A percentile compares a stretch with the other conserved stretches of the same genome.
Conservation (phyloP, 1,140 invertebrate species). For the Pseudomyrmex concolor region DNA sequence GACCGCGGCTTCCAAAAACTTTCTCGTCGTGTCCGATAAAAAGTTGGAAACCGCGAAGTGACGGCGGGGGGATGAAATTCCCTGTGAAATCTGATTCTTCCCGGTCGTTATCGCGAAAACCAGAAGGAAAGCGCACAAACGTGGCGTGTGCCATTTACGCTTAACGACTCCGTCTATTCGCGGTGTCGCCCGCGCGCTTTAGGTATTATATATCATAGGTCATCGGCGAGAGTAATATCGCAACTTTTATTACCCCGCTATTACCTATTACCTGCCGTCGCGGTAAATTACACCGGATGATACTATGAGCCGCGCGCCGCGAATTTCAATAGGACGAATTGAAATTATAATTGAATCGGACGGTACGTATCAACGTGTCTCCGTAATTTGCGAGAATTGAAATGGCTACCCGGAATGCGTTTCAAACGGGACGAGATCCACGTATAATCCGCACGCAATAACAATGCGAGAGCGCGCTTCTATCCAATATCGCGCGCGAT, state of each 20-base stretch:
- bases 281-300: slow-evolving; percentile 22
- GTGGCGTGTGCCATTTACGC: slow-evolving; percentile 9
- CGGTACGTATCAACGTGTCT: background rate
- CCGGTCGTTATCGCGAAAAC: slow-evolving; percentile 18
- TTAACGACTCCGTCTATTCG: slow-evolving; percentile 17
- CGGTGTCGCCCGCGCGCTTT: background rate
- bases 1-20: slow-evolving; percentile 47
- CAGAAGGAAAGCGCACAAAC: slow-evolving; percentile 13
- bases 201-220: slow-evolving; percentile 14
- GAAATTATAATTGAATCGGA: slow-evolving; percentile 26
- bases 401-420: background rate
- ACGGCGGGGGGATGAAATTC: background rate
- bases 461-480: background rate
- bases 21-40: slow-evolving; percentile 53
- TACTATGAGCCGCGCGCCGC: background rate
- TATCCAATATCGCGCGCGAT: background rate
- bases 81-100: slow-evolving; percentile 41
- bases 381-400: slow-evolving; percentile 23
- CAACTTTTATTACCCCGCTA: slow-evolving; percentile 39
- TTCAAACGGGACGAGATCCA: background rate
- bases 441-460: background rate
- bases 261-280: slow-evolving; percentile 32
- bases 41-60: slow-evolving; percentile 39
- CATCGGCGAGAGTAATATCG: slow-evolving; percentile 8
- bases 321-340: slow-evolving; percentile 4